Evolutionary conservation across 2,888 invertebrate species (phyloP).

Genomic region (Rutpela maculata): DNA sequence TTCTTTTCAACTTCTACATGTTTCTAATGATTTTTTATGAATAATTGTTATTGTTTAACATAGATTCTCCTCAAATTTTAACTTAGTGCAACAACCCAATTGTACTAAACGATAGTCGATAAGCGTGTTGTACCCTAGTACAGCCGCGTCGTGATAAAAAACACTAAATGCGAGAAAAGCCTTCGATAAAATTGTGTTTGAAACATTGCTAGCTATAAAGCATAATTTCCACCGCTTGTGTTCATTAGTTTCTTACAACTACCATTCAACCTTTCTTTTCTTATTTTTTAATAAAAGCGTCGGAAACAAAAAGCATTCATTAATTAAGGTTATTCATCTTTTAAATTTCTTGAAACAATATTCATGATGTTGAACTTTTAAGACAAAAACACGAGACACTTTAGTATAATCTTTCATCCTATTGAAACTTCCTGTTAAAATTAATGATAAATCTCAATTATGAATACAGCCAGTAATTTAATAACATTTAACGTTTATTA

Average conservation of each 20-base stretch:
- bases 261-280: conserved; percentile 29
- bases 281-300: conserved; percentile 22
- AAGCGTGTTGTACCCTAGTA: conserved; percentile 2
- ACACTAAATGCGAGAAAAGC: conserved; percentile 23
- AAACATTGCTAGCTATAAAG: conserved; percentile 27
- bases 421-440: conserved; percentile 17
- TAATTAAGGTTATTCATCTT: conserved; percentile 33
- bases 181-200: conserved; percentile 29
- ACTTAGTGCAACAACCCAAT: no score
- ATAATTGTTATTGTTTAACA: no score
- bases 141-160: neutral
- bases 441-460: neutral
- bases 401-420: conserved; percentile 21
- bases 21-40: no score
- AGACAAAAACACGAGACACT: conserved; percentile 29
- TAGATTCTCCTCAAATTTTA: no score
- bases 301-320: conserved; percentile 15
- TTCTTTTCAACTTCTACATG: no score
- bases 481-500: neutral
- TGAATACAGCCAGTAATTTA: conserved; percentile 7
- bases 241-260: conserved; percentile 33
- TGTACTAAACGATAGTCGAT: conserved; percentile 4
- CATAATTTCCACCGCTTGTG: conserved; percentile 28
- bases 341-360: conserved; percentile 29
- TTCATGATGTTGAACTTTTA: conserved; percentile 17